phyloP scores from a whole-genome alignment of 2,888 invertebrate species.

The Ornithoptera alexandrae region DNA sequence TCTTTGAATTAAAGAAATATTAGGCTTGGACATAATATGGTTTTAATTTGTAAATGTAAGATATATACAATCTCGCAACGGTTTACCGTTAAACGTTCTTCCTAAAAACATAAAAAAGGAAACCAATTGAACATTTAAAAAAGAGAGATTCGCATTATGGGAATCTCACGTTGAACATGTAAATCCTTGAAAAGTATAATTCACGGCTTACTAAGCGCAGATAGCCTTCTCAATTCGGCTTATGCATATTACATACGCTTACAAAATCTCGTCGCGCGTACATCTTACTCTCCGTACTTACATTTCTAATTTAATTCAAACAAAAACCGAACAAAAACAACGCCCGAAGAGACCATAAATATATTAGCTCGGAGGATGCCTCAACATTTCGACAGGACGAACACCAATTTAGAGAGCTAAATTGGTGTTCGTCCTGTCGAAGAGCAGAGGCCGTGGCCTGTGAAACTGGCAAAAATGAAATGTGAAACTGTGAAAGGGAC shows the following conservation, averaged over 20 bases:
- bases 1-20: too few species aligned
- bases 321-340: conserved; percentile 21
- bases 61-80: too few species aligned
- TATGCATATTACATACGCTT: conserved; percentile 21
- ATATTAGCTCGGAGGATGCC: conserved; percentile 7
- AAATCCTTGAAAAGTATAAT: conserved; percentile 21
- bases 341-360: conserved; percentile 16
- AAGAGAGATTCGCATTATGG: not conserved
- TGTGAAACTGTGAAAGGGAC: too few species aligned
- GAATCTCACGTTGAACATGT: conserved; percentile 6
- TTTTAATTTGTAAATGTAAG: too few species aligned
- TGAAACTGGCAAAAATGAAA: too few species aligned
- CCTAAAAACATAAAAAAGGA: not conserved
- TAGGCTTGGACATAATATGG: too few species aligned
- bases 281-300: conserved; percentile 7
- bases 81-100: too few species aligned
- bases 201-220: conserved; percentile 7
- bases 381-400: conserved; percentile 3
- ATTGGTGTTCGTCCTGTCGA: too few species aligned
- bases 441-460: too few species aligned
- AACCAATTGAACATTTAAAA: not conserved
- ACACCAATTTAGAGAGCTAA: too few species aligned
- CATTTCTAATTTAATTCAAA: conserved; percentile 25
- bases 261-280: conserved; percentile 14
- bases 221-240: conserved; percentile 4